Evolutionary conservation across 2,113 vertebrate species (phyloP).

Genomic region (Nasalis larvatus): DNA sequence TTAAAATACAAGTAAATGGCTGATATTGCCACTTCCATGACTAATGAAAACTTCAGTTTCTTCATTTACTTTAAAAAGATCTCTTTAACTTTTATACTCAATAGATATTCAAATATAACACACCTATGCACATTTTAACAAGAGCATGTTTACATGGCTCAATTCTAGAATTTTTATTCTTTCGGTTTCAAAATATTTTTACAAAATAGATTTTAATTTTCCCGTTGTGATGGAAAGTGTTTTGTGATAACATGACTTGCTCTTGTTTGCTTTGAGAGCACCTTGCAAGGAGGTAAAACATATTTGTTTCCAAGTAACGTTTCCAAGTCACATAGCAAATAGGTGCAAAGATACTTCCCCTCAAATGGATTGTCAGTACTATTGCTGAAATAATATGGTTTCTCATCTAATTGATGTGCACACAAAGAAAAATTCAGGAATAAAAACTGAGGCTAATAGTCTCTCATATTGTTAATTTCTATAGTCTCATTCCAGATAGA

Average conservation of each 20-base stretch:
- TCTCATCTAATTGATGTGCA: neutral
- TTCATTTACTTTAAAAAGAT: conserved; percentile 21
- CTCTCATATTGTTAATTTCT: conserved; percentile 1
- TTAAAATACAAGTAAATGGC: neutral
- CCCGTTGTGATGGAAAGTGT: neutral
- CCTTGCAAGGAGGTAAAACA: conserved; percentile 1
- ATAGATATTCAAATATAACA: neutral
- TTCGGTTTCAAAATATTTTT: conserved; percentile 53
- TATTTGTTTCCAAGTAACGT: neutral
- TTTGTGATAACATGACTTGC: conserved; percentile 17
- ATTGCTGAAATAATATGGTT: neutral
- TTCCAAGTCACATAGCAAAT: neutral
- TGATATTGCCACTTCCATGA: neutral
- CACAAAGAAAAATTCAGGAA: neutral
- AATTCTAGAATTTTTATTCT: neutral
- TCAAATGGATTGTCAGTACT: neutral
- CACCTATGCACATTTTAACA: conserved; percentile 9
- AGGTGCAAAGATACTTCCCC: neutral
- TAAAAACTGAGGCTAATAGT: conserved; percentile 5
- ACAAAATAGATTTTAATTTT: conserved; percentile 33
- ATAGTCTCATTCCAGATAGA: neutral
- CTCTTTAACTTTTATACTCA: neutral
- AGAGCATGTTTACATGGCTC: neutral
- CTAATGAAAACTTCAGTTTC: neutral
- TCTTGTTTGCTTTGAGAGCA: conserved; percentile 43